Conservation (phyloP, 2,888 invertebrate genomes). For the Invenusta paracnida region DNA sequence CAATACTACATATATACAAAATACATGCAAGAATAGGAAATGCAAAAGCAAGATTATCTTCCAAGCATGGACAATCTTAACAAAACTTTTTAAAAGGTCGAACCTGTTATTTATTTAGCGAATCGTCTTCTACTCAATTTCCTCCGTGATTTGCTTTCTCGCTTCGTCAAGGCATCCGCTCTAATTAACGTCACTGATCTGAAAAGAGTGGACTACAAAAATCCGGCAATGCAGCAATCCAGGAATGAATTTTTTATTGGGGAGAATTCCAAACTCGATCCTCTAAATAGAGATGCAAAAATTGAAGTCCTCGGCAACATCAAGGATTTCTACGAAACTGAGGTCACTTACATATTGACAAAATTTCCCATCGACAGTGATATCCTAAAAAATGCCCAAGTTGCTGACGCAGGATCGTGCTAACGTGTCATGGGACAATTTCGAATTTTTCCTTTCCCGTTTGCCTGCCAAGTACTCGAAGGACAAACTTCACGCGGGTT, state of each 20-base stretch:
- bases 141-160: not conserved
- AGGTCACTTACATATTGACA: not conserved
- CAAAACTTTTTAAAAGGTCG: constrained; percentile 7
- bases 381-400: constrained; percentile 28
- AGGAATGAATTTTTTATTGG: constrained; percentile 33
- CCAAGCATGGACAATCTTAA: not conserved
- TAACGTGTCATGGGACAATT: constrained; percentile 16
- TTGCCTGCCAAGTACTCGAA: constrained; percentile 3
- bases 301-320: constrained; percentile 16
- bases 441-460: constrained; percentile 31
- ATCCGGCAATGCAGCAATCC: not conserved
- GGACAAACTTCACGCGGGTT: constrained; percentile 19
- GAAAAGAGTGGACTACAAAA: not conserved
- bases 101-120: not conserved
- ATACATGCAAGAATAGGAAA: too few relatives aligned
- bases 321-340: constrained; percentile 8
- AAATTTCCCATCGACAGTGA: constrained; percentile 14
- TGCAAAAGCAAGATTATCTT: too few relatives aligned
- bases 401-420: constrained; percentile 15
- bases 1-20: too few relatives aligned
- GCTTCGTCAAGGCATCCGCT: not conserved
- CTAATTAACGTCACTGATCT: not conserved
- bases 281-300: constrained; percentile 16
- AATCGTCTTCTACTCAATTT: not conserved
- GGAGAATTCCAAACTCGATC: constrained; percentile 3